A percentile compares a stretch with the other conserved stretches of the same genome.
phyloP scores from a whole-genome alignment of 1,140 invertebrate genomes.

The Daktulosphaira vitifoliae region DNA sequence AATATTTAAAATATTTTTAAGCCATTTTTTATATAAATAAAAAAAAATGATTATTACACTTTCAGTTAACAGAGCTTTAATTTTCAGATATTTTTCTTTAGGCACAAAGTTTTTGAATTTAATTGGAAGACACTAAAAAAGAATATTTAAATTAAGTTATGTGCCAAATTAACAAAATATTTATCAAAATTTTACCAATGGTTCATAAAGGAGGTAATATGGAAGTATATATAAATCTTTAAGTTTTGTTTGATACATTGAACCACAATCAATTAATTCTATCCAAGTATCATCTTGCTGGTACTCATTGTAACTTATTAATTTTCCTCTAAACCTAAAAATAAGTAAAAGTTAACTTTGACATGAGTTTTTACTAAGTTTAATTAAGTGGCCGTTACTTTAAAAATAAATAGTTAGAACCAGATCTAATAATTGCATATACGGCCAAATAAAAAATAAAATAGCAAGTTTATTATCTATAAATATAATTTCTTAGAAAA shows the following conservation, averaged over 20 bases:
- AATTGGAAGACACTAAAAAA: constrained; percentile 2
- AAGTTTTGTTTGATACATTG: background rate
- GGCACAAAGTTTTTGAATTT: constrained; percentile 7
- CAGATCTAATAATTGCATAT: too few relatives aligned
- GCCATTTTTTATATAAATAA: too few relatives aligned
- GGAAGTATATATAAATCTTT: background rate
- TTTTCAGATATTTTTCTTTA: background rate
- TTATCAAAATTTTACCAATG: constrained; percentile 19
- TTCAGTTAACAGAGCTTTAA: constrained; percentile 4
- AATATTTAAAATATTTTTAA: too few relatives aligned
- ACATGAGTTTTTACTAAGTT: too few relatives aligned
- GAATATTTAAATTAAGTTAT: too few relatives aligned
- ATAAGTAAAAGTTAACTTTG: too few relatives aligned
- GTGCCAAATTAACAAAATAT: too few relatives aligned
- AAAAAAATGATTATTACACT: background rate
- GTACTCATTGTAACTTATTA: constrained; percentile 14
- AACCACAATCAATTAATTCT: constrained; percentile 9
- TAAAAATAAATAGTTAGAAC: too few relatives aligned
- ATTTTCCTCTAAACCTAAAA: constrained; percentile 15
- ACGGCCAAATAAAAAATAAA: too few relatives aligned
- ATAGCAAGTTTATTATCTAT: too few relatives aligned
- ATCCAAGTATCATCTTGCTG: background rate
- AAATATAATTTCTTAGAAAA: too few relatives aligned
- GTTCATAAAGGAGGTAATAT: constrained; percentile 4
- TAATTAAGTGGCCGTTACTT: too few relatives aligned